Evolutionary conservation across 2,113 vertebrate species (phyloP).

Genomic region (Microcebus ravelobensis): DNA sequence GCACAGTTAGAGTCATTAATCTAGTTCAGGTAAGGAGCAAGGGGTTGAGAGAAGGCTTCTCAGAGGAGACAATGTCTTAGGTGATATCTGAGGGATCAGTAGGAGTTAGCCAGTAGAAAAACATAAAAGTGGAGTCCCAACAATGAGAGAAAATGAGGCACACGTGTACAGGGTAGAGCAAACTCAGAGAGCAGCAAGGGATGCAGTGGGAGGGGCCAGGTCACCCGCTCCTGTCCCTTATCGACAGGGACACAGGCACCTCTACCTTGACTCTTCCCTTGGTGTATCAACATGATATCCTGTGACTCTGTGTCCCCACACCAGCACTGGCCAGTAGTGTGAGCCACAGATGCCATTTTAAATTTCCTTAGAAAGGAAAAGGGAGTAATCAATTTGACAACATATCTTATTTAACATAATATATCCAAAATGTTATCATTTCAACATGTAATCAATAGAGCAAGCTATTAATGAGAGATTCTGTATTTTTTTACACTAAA

Average conservation of each 20-base stretch:
- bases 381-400: not conserved
- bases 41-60: not conserved
- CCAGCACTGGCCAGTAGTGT: not conserved
- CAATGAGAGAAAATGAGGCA: not conserved
- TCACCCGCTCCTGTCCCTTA: not conserved
- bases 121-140: not conserved
- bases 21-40: not conserved
- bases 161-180: not conserved
- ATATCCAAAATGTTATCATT: not conserved
- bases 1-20: not conserved
- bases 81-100: not conserved
- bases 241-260: not conserved
- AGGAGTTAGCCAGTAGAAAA: not conserved
- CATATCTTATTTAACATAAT: not conserved
- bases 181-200: rapidly evolving
- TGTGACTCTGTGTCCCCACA: not conserved
- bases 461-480: not conserved
- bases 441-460: not conserved
- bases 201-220: not conserved
- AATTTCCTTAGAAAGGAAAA: not conserved
- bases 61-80: not conserved
- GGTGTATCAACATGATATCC: not conserved
- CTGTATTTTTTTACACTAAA: not conserved
- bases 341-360: not conserved
- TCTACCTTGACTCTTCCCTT: not conserved